Base-by-base conservation (phyloP, 2,797 vertebrate species). In the Pangasius djambal region DNA sequence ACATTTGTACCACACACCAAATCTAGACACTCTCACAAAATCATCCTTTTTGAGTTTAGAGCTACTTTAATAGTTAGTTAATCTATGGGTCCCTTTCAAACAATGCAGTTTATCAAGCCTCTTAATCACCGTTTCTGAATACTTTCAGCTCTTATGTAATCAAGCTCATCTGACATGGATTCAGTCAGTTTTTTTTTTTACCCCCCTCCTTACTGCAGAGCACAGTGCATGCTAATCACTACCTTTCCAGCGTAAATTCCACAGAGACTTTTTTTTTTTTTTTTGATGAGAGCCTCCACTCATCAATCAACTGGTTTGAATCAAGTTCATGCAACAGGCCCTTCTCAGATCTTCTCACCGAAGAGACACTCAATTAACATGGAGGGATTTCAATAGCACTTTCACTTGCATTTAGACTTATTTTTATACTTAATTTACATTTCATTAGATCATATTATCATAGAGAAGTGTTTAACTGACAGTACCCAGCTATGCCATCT, bases 311-410 rank as follows among this genome's bases (percentile, higher is more conserved):
- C 57, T 84, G 48, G 78, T 84, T 86, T 88, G 83, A 88, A 89
- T 89, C 77, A 88, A 69, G 55, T 61, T 61, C 78, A 90, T 85
- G 70, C 52, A 83, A 86, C 59, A 55, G 78, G n/a, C 72, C 10
- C 34, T 59, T 84, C 87, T 82, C 48, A 77, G 63, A 67, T 61
- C 31, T 83, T 89, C 88, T 88, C 37, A 25, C 65, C 72, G 59
- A 83, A 72, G 52, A 83, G 67, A 86, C 82, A 90, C 86, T 90
- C 81, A 91, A 92, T 92, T 92, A 90, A 88, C 85, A 67, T 86
- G 40, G 85, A 86, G 79, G 81, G 75, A 89, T 88, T 91, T 52
- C 87, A 87, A 88, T 63, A 86, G 83, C 83, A 88, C 86, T 86
- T 88, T 86, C 52, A 89, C 83, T 69, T 78, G 85, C 81, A 83